Base-by-base conservation (phyloP, 1,140 invertebrate species). In the Neodiprion fabricii region DNA sequence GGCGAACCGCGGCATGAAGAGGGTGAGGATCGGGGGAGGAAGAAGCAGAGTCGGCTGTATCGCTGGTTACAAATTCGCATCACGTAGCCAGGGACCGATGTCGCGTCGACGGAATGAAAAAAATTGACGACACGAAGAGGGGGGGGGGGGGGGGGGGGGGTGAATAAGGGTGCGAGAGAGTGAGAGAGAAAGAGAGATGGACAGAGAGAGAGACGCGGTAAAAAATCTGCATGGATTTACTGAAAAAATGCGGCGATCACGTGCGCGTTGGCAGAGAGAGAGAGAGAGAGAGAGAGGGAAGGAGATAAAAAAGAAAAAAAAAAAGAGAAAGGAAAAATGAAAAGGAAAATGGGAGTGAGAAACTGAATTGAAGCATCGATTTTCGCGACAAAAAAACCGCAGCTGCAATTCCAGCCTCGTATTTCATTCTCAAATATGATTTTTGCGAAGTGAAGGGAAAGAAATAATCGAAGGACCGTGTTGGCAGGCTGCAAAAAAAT, bases 51-150 rank as follows among this genome's bases (percentile, higher is more conserved):
- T 61, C 40, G 67, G 10, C 72, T 75, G 76, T 83, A 81, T 81
- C 77, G 79, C 74, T 76, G 76, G 78, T 85, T 85, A 84, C 77
- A 85, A 83, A 87, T 86, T 86, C 85, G 80, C 82, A 85, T 85
- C 84, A 84, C 84, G 85, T 86, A 82, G 67, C 48, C 71, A 74
- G 76, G 78, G 80, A 74, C 79, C 76, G 77, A 77, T 76, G 77
- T 61, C 76, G 79, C 79, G 83, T 81, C 81, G 82, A 80, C 82
- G 78, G 82, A 82, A 85, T 83, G 81, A 83, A 85, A 82, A 82
- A 86, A 80, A 81, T 28, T 72, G 28, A 47, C n/a, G 48, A 12
- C 40, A 61, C n/a, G 14, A 12, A 23, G 12, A 50, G 67, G 17
- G 8, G 12, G n/a, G 17, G 17, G 17, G 17, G 17, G 17, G 17